Evolutionary conservation across 2,888 invertebrate species (phyloP), one percentile per base, ranked within the genome.

Genomic region (Caenorhabditis sulstoni): DNA sequence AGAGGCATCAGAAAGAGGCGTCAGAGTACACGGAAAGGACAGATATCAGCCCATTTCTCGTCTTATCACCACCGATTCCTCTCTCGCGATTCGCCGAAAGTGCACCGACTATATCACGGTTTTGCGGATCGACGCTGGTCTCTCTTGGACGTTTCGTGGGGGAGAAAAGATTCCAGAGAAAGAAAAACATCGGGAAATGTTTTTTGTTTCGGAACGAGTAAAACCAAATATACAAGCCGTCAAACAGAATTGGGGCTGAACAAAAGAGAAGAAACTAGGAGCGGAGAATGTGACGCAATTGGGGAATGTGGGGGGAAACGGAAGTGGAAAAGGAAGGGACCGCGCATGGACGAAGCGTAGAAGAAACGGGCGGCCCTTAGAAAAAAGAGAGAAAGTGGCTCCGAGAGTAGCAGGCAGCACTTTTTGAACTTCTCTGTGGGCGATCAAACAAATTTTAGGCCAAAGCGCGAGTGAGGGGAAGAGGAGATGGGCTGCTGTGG

Each of bases 371-470:
- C 50, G 44, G 52, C 12, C 29, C 47, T 23, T n/a, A 57, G 20
- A 35, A 12, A 41, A 45, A n/a, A 14, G 39, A 35, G 45, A 23
- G 29, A 7, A 29, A 52, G 58, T 39, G 35, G n/a, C n/a, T n/a
- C n/a, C 22, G 44, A 59, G 8, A 44, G 20, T 20, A 23, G 35
- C 29, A 39, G 45, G 18, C 20, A 68, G 70, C 61, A 62, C 55
- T 64, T 64, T 64, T 73, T 57, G 55, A 58, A 50, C 73, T 50
- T 35, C 53, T 29, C 39, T 29, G 29, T 29, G 8, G 14, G 11
- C 39, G 12, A 18, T 64, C 50, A 41, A 58, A 64, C 44, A 50
- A 22, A 73, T 64, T 73, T 73, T 73, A 64, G 73, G 73, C 64
- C 73, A 66, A 29, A 61, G 22, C 4, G 37, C n/a, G n/a, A n/a